Base-by-base conservation (phyloP, 2,797 vertebrate species). In the Aphelocoma californica region DNA sequence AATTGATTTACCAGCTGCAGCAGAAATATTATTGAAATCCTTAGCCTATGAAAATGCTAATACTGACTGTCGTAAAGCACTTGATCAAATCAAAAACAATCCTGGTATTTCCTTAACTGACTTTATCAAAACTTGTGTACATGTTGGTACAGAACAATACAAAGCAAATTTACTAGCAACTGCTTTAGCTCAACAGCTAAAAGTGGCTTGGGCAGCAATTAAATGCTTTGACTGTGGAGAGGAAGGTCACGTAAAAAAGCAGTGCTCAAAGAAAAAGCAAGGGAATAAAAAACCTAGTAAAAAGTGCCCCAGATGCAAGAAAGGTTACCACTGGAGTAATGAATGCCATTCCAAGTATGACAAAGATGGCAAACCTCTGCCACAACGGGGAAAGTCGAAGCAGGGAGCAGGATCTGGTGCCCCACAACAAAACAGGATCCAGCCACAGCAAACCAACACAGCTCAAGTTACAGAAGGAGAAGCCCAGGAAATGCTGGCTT, bases 391-490 rank as follows among this genome's bases (percentile, higher is more conserved):
- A 36, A 71, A 38, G 26, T 12, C 14, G 10, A 82, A 62, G n/a
- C 1, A 15, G 0, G 5, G 15, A 2, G 0, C 1, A 2, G 38
- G 71, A 38, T 26, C 24, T 1, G 0, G n/a, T 19, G 24, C 29
- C 18, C 34, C 24, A 23, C n/a, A 47, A 19, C n/a, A 23, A n/a
- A 62, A 24, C 6, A 18, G 28, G 29, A 62, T 47, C 40, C 40
- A 45, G n/a, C 18, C 24, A n/a, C 67, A 64, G 12, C 58, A 72
- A 83, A 54, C 10, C 12, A 19, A 47, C 12, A 7, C n/a, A 64
- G 48, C 57, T 16, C 40, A 64, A n/a, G 23, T n/a, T 47, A n/a
- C 24, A 19, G 4, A 50, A 64, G 8, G 48, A 51, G 32, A 71
- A 23, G 4, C 12, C 10, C 48, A 47, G 40, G 29, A 48, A 45